Percentiles rank a stretch among this genome's conserved stretches.
phyloP scores from a whole-genome alignment of 2,113 vertebrate species.

The Solea senegalensis region DNA sequence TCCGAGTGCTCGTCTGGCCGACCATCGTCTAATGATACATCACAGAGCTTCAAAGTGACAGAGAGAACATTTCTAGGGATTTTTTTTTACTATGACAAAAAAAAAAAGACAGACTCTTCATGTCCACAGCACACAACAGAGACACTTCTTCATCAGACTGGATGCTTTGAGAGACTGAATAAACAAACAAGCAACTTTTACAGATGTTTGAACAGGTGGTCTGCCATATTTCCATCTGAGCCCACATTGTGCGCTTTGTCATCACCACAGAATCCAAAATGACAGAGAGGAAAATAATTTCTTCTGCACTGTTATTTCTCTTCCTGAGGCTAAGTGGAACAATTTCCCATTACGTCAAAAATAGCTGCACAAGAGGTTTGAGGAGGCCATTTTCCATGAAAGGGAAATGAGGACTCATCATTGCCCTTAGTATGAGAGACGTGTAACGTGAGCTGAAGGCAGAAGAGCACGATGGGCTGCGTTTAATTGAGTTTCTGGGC shows the following conservation, averaged over 20 bases:
- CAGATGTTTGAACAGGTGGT: conserved; percentile 76
- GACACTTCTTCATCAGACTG: conserved; percentile 6
- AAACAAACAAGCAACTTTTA: conserved; percentile 47
- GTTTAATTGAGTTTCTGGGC: conserved; percentile 62
- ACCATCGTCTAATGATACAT: background rate
- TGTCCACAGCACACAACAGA: conserved; percentile 19
- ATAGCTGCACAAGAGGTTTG: conserved; percentile 28
- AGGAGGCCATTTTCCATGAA: conserved; percentile 56
- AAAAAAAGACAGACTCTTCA: conserved; percentile 11
- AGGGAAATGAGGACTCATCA: conserved; percentile 43
- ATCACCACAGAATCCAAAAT: conserved; percentile 51
- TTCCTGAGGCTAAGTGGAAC: conserved; percentile 42
- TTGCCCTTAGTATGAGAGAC: conserved; percentile 42
- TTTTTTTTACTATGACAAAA: conserved; percentile 23
- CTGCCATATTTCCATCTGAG: conserved; percentile 34
- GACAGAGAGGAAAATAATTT: conserved; percentile 32
- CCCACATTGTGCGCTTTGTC: conserved; percentile 44
- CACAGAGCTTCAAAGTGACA: background rate
- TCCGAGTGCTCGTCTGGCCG: no score
- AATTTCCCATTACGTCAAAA: conserved; percentile 62
- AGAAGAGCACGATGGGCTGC: conserved; percentile 29
- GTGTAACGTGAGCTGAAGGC: conserved; percentile 55
- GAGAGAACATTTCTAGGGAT: background rate
- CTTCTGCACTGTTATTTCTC: conserved; percentile 39
- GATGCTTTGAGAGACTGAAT: conserved; percentile 32